Base-by-base conservation (phyloP, 2,888 invertebrate species). In the Labia minor region DNA sequence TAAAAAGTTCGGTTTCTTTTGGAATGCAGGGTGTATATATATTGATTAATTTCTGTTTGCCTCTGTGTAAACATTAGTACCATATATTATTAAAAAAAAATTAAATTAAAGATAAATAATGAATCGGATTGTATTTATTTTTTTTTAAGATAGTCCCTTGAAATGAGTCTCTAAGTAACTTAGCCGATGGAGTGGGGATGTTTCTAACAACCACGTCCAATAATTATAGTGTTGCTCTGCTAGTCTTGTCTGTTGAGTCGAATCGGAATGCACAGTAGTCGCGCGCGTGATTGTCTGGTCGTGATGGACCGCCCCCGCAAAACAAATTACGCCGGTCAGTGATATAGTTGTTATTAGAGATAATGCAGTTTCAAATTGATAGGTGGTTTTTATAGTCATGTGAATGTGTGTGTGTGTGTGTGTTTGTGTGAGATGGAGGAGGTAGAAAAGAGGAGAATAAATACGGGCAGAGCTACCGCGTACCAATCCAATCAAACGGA, bases 221-320 rank as follows among this genome's bases (percentile, higher is more conserved):
- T 49, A 49, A 49, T 49, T 49, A 49, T 49, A 49, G 49, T 8
- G 14, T 3, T 49, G n/a, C 2, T 11, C 6, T 10, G 49, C 49
- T 3, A 16, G 49, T 16, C 49, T 49, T 49, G 49, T 49, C 49
- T 49, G 26, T 26, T 26, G 49, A 49, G 49, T 49, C 49, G 49
- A 49, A 49, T 49, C 49, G 49, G 49, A 49, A 49, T 49, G 49
- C 49, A 49, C 49, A 49, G 49, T 49, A 49, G 49, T 49, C 49
- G 49, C 49, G 49, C 49, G 49, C 49, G 49, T 49, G 49, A 49
- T 49, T 49, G 49, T 49, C 49, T 49, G 49, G 49, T 49, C 49
- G 49, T 49, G 49, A 49, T 14, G 49, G 6, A 3, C 49, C 49
- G 49, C 49, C 49, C 49, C 49, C 49, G 49, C 49, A 49, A 16